Evolutionary conservation across 2,113 vertebrate genomes (phyloP), one percentile per base, ranked within the genome.

Genomic region (Oryzias melastigma): DNA sequence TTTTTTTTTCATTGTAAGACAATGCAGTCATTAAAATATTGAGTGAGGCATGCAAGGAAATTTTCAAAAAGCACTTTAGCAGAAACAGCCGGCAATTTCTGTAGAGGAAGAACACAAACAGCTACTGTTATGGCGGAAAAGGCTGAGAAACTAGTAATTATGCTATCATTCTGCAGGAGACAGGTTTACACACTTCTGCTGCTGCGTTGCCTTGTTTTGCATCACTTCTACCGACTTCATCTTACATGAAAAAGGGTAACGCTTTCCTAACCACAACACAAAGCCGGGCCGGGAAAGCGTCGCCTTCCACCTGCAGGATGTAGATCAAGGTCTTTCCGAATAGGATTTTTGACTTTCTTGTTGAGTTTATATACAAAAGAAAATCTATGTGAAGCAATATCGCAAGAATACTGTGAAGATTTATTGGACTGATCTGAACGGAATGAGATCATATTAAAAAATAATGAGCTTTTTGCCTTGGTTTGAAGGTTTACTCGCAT

Each of bases 1-100:
- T 47, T 18, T 18, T 10, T 12, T 47, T 47, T 18, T 47, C 46
- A 47, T 3, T 13, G n/a, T 12, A 10, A 19, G n/a, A 19, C 12
- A 12, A 10, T 47, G 18, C 8, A 47, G n/a, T 47, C n/a, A 47
- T 47, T 18, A 47, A 19, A 59, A 58, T 58, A 62, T 64, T 4
- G 44, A 72, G 59, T 24, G 65, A 68, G 71, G 58, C 40, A 47
- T 61, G 56, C 54, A 54, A 20, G 17, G 18, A 57, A 73, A 62
- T 53, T 42, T 69, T 69, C 51, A 20, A 42, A 62, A 64, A 50
- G 58, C 54, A 62, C 25, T 58, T 12, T 48, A 44, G 51, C 35
- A 52, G 47, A 56, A 44, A 35, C 20, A 46, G 17, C 15, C 3
- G 7, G 2, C 17, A 45, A 52, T 47, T n/a, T 17, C n/a, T 47